Percentiles rank a stretch among this genome's conserved stretches.
These are phyloP conservation scores for Pluvialis apricaria DNA, from an alignment of 2,113 vertebrate genomes.

Conservation along the genomic window DNA sequence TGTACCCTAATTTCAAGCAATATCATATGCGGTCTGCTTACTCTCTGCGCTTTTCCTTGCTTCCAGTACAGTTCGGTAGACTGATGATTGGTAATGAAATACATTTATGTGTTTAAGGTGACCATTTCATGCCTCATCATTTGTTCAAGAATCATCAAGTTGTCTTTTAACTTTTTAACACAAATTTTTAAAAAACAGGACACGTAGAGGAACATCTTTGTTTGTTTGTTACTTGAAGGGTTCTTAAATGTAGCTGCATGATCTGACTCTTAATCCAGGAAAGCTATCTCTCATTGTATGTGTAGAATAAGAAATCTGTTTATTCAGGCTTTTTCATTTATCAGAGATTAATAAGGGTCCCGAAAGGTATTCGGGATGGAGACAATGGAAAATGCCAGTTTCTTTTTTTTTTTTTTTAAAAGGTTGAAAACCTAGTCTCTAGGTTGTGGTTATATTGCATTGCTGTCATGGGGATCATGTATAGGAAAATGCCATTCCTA, in stretches of 20 bases:
- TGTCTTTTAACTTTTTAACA: neutral
- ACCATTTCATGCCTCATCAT: neutral
- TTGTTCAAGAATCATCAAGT: neutral
- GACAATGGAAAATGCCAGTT: neutral
- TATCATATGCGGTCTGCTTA: fast-evolving
- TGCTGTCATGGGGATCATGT: neutral
- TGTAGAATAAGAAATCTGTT: neutral
- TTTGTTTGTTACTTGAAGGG: neutral
- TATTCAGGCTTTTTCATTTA: neutral
- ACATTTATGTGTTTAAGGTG: neutral
- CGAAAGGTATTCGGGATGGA: neutral
- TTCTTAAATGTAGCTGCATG: neutral
- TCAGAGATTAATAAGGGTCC: neutral
- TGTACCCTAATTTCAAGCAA: neutral
- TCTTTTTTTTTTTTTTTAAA: neutral
- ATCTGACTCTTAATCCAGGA: neutral
- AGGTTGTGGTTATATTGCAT: neutral
- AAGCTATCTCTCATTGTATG: neutral
- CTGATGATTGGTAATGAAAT: neutral
- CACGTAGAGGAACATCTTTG: neutral
- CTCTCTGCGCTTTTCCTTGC: neutral
- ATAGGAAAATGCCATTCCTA: neutral
- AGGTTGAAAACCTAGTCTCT: neutral
- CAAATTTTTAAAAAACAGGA: neutral
- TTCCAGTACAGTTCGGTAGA: neutral